Base-by-base conservation (phyloP, 2,888 invertebrate genomes). In the Seira ritae region DNA sequence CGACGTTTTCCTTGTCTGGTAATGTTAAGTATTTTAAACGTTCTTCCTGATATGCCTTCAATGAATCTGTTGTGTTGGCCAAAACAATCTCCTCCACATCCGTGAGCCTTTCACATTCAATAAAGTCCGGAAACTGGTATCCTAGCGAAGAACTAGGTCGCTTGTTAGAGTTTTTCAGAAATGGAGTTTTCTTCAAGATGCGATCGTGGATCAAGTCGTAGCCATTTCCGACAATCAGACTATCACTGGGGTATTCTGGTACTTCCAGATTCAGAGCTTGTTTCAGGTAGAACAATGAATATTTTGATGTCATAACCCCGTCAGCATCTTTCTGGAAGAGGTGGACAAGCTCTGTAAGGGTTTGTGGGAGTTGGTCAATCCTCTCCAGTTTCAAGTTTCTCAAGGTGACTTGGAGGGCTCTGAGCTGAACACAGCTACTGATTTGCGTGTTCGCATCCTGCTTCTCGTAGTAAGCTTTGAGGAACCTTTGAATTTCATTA, bases 321-420 rank as follows among this genome's bases (percentile, higher is more conserved):
- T 65, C 19, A 17, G 22, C 4, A 2, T 37, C 67, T 37, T 84
- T 20, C 46, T 80, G 80, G 62, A 85, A 81, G 1, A 85, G 66
- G 19, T 78, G 60, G 0, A 70, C 78, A 6, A 19, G 37, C 12
- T 67, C 70, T 0, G 50, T 1, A 2, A 31, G 6, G 2, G 78
- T 78, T 55, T 77, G 77, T 1, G 84, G 84, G n/a, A 84, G n/a
- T 19, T 84, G 69, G 15, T 46, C 19, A 12, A 69, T 46, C 0
- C 23, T 67, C 0, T 66, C 24, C 1, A 72, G 0, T 0, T 67
- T 37, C 8, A 62, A 15, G 24, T 79, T 66, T n/a, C 66, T 22
- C 1, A 79, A 10, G 8, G 20, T 37, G 8, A 79, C 1, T 12
- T 70, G 71, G 4, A 79, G 55, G 0, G 79, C 55, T 0, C 66